Evolutionary conservation across 2,888 invertebrate genomes (phyloP).

Genomic region (Thysanoteuthis rhombus): DNA sequence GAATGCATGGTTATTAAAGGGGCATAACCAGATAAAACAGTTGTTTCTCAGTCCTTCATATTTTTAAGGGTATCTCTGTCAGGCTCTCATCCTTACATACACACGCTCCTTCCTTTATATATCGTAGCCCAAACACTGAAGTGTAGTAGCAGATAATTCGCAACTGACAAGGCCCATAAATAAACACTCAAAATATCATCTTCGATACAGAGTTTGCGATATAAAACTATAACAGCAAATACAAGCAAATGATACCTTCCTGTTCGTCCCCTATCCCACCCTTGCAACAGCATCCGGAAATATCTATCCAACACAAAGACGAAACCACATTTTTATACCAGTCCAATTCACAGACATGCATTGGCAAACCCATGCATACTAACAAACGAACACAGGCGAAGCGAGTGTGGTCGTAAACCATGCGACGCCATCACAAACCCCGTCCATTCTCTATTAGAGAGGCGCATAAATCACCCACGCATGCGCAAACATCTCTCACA

Average conservation of each 20-base stretch:
- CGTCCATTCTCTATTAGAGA: background rate
- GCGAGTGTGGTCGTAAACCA: background rate
- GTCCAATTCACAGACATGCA: background rate
- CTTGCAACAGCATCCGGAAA: background rate
- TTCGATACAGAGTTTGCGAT: background rate
- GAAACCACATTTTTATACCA: background rate
- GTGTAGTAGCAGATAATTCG: background rate
- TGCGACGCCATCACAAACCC: background rate
- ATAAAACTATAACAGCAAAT: background rate
- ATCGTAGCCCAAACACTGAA: background rate
- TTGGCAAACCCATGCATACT: background rate
- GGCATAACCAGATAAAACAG: too few species aligned
- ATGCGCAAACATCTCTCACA: conserved; percentile 12
- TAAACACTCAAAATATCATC: background rate
- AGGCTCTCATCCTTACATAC: too few species aligned
- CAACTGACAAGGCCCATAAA: background rate
- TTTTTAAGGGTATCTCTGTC: too few species aligned
- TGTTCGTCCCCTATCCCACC: background rate
- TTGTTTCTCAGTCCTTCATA: too few species aligned
- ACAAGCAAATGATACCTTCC: background rate
- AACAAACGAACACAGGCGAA: background rate
- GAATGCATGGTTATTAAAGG: too few species aligned
- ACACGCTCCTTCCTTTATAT: too few species aligned
- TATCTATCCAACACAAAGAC: background rate
- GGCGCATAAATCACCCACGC: background rate